These are phyloP conservation scores for Malacoraja senta DNA, from an alignment of 2,797 vertebrate species.

Conservation along the genomic window DNA sequence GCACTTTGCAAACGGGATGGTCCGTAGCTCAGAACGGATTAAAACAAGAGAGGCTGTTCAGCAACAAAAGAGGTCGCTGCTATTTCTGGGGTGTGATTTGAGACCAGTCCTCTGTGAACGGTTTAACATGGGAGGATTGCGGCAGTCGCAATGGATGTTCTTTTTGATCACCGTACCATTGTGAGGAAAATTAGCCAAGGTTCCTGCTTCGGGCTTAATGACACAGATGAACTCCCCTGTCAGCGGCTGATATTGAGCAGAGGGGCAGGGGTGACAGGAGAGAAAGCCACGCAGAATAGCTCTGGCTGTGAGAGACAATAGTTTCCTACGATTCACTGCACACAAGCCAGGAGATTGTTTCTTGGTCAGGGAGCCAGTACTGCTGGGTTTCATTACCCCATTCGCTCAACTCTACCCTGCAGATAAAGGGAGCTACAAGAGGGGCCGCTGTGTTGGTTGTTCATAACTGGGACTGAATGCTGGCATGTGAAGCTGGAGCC, in stretches of 20 bases:
- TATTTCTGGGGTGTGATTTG: conserved; percentile 19
- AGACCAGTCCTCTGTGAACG: neutral
- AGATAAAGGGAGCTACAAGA: neutral
- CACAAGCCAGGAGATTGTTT: conserved; percentile 20
- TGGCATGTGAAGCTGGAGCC: neutral
- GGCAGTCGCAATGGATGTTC: neutral
- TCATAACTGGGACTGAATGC: neutral
- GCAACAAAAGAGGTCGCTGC: conserved; percentile 13
- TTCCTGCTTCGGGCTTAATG: conserved; percentile 8
- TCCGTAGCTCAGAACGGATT: neutral
- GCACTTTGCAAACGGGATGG: neutral
- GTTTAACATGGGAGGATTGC: neutral
- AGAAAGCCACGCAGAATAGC: neutral
- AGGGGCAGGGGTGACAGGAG: conserved; percentile 23
- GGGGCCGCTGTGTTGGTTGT: neutral
- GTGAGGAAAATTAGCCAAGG: too few species aligned
- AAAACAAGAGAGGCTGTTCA: neutral
- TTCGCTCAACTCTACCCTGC: neutral
- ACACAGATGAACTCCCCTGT: conserved; percentile 28
- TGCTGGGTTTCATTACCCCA: neutral
- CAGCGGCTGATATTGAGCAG: neutral
- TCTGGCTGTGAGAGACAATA: conserved; percentile 15
- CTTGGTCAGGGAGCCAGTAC: neutral
- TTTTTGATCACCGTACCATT: conserved; percentile 30
- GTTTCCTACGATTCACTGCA: neutral